phyloP scores from a whole-genome alignment of 2,888 invertebrate species.

The Antheraea yamamai region DNA sequence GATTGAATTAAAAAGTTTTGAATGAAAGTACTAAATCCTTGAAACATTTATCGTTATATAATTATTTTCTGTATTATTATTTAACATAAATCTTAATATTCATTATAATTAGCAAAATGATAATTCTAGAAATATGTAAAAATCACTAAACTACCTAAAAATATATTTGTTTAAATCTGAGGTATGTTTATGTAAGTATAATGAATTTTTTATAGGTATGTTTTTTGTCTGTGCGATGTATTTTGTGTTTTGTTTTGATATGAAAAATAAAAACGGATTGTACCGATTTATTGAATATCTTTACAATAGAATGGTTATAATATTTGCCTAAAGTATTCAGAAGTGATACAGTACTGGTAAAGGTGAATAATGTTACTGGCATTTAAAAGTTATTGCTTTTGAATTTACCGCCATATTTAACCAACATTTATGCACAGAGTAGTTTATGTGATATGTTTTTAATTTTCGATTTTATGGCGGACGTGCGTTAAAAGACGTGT shows the following conservation, averaged over 20 bases:
- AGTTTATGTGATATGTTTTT: constrained; percentile 45
- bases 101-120: too few relatives aligned
- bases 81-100: too few relatives aligned
- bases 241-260: background rate
- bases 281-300: background rate
- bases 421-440: constrained; percentile 27
- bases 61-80: too few relatives aligned
- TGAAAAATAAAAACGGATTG: background rate
- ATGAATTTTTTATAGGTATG: too few relatives aligned
- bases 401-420: constrained; percentile 60
- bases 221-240: background rate
- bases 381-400: constrained; percentile 32
- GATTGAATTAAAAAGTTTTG: too few relatives aligned
- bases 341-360: background rate
- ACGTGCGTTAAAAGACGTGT: constrained; percentile 40
- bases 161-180: too few relatives aligned
- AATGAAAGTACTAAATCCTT: too few relatives aligned
- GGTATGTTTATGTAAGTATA: too few relatives aligned
- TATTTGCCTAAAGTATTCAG: background rate
- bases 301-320: background rate
- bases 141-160: too few relatives aligned
- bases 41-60: too few relatives aligned
- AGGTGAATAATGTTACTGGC: background rate
- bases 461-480: constrained; percentile 62
- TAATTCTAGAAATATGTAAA: too few relatives aligned